These are phyloP conservation scores for Xestia ashworthii DNA, from an alignment of 2,888 invertebrate species.

Conservation along the genomic window DNA sequence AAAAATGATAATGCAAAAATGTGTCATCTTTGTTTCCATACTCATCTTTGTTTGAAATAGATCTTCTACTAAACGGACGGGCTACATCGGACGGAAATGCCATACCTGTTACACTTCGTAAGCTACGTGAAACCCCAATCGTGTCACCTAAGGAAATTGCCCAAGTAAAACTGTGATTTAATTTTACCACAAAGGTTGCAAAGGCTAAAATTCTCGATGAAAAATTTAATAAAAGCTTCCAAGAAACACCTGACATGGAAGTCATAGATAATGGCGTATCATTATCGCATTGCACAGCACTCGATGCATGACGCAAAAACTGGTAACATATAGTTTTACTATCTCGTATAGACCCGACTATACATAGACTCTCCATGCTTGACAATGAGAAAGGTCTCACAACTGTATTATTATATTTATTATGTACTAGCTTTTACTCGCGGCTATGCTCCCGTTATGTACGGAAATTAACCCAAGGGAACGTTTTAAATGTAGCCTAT, in stretches of 20 bases:
- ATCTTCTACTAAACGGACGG: constrained; percentile 34
- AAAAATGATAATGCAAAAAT: neutral
- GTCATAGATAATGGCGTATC: constrained; percentile 52
- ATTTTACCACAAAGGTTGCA: neutral
- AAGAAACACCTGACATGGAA: constrained; percentile 47
- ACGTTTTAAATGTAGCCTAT: neutral
- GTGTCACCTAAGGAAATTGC: neutral
- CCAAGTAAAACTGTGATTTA: constrained; percentile 2
- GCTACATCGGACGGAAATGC: constrained; percentile 52
- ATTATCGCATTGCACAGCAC: constrained; percentile 61
- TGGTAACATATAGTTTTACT: constrained; percentile 48
- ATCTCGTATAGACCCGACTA: constrained; percentile 11
- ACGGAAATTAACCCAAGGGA: neutral
- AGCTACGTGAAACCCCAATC: constrained; percentile 8
- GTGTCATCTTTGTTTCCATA: constrained; percentile 13
- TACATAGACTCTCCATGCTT: constrained; percentile 35
- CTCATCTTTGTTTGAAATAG: neutral
- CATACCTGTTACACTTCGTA: constrained; percentile 42
- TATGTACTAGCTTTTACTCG: neutral
- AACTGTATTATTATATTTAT: neutral
- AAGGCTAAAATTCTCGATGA: neutral
- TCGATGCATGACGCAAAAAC: constrained; percentile 56
- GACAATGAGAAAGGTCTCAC: constrained; percentile 48
- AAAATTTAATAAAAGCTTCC: neutral
- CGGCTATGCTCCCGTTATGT: neutral